These are phyloP conservation scores for Porites rus DNA, from an alignment of 92 coral and sea anemone genomes.

Conservation along the genomic window DNA sequence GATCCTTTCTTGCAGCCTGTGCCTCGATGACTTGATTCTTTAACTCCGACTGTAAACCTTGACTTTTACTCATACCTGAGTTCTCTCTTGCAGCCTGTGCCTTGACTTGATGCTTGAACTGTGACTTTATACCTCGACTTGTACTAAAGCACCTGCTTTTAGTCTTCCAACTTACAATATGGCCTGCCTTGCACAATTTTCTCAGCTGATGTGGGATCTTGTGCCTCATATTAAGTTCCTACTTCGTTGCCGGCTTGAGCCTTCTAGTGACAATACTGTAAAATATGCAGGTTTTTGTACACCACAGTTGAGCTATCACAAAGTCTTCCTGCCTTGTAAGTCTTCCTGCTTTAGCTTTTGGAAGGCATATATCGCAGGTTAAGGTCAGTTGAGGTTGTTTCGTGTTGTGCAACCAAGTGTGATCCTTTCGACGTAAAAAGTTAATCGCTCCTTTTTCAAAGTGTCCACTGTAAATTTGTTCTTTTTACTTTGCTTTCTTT, in stretches of 20 bases:
- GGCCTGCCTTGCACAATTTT: neutral
- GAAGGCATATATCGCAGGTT: neutral
- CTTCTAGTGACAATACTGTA: too few species aligned
- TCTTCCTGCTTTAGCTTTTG: slow-evolving; percentile 6
- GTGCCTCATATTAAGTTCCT: neutral
- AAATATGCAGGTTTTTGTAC: neutral
- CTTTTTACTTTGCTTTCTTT: neutral
- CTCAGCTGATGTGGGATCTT: neutral
- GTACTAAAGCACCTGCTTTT: too few species aligned
- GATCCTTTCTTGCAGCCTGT: too few species aligned
- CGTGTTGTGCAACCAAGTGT: neutral
- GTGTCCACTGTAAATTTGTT: neutral
- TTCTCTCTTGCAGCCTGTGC: too few species aligned
- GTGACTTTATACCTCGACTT: too few species aligned
- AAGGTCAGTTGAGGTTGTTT: neutral
- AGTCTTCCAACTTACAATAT: too few species aligned
- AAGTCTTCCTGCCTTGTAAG: slow-evolving; percentile 10
- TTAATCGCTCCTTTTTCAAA: neutral
- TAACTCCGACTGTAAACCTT: too few species aligned
- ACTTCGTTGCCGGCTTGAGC: neutral
- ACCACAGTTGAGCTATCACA: neutral
- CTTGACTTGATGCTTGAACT: too few species aligned
- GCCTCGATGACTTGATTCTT: too few species aligned
- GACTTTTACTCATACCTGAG: too few species aligned
- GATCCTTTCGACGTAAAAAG: neutral